A percentile compares a stretch with the other conserved stretches of the same genome.
phyloP scores from a whole-genome alignment of 1,140 invertebrate species.

The Meloidogyne chitwoodi region DNA sequence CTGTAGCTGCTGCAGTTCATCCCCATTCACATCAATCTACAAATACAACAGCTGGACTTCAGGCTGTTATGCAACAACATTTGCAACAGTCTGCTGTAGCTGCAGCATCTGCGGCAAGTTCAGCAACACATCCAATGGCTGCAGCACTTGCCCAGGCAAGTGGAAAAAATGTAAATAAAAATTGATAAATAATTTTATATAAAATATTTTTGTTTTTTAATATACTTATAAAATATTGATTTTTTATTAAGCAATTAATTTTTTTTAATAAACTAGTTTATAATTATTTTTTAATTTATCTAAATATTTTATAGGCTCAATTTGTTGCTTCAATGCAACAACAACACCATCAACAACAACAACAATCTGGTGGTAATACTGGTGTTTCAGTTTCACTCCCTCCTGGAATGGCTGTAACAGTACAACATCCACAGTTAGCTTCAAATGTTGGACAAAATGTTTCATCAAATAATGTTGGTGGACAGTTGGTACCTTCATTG shows the following conservation, averaged over 20 bases:
- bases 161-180: neutral
- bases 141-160: conserved; percentile 16
- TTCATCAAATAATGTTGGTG: neutral
- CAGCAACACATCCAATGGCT: conserved; percentile 14
- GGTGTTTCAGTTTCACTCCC: neutral
- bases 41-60: neutral
- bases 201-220: no score
- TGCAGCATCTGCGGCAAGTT: neutral
- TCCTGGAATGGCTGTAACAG: neutral
- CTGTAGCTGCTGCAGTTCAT: conserved; percentile 5
- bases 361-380: neutral
- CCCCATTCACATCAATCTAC: conserved; percentile 4
- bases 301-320: conserved; percentile 1
- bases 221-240: no score
- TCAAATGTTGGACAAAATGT: neutral
- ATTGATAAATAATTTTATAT: neutral
- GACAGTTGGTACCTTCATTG: neutral
- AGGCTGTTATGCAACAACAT: conserved; percentile 1
- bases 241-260: no score
- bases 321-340: conserved; percentile 12
- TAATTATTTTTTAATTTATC: neutral
- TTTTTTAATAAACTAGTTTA: no score
- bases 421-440: neutral
- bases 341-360: conserved; percentile 17
- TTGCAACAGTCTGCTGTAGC: neutral